Base-by-base conservation (phyloP, 2,113 vertebrate species). In the Pedetes capensis region DNA sequence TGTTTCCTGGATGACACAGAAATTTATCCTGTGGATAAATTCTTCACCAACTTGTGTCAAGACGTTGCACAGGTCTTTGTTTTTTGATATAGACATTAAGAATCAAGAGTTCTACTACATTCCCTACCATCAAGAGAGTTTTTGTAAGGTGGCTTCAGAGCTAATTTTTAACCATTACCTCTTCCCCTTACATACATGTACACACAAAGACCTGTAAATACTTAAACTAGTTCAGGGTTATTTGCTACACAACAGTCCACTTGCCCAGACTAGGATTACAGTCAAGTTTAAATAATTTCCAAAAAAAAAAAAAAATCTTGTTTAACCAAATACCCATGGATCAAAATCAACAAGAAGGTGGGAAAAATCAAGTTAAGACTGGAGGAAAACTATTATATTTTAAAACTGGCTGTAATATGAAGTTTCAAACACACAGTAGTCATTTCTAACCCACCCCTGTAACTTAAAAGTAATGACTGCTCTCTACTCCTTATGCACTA, bases 111-210 rank as follows among this genome's bases (percentile, higher is more conserved):
- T 86, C 49, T 63, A 92, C 32, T 74, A 90, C 49, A 72, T 75
- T 80, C 71, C 72, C 72, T 66, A 83, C 69, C 53, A 79, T 49
- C 83, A 94, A 92, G 29, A 94, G 76, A 82, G 7, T 49, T 42
- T 87, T 96, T 93, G 69, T 68, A 83, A 94, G 74, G 25, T 68
- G 89, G 53, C n/a, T 57, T 90, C 29, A 42, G 47, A 9, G 27
- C 82, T 95, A 82, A 93, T 55, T 93, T 95, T 94, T 93, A 96
- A 91, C 51, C 81, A 86, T 87, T 76, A 94, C n/a, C 42, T 92
- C 82, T 88, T 44, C 12, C 68, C 72, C 9, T 85, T 83, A 96
- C 23, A 71, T 14, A 91, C 10, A 69, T 7, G 14, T 78, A 63
- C 55, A 87, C 57, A 82, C 17, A 89, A 86, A 96, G 37, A 22